Evolutionary conservation across 92 coral and sea anemone genomes (phyloP).

Genomic region (Hydrozoanthus gracilis): DNA sequence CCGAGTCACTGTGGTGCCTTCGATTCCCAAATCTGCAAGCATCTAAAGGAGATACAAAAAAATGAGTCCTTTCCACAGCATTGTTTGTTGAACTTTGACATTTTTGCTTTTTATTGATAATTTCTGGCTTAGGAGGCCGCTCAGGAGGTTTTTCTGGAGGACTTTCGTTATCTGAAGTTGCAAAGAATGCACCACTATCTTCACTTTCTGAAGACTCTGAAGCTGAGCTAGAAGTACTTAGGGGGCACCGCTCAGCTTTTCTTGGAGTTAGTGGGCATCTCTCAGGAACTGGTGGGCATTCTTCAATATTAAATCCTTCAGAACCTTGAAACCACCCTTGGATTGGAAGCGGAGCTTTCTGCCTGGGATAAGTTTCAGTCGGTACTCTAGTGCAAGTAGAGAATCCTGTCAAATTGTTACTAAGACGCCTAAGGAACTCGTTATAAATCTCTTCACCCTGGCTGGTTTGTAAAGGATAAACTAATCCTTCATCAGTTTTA

Average conservation of each 20-base stretch:
- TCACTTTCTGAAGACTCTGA: slow-evolving; percentile 1
- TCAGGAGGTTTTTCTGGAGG: slow-evolving; percentile 35
- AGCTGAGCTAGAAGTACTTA: not conserved
- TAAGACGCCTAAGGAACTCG: slow-evolving; percentile 33
- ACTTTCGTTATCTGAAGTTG: slow-evolving; percentile 16
- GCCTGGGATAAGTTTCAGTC: not conserved
- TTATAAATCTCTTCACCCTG: not conserved
- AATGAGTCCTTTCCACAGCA: not conserved
- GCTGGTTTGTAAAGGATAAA: slow-evolving; percentile 13
- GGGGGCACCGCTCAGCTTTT: not conserved
- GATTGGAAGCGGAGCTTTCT: not conserved
- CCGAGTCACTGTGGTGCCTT: slow-evolving; percentile 41
- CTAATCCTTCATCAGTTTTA: slow-evolving; percentile 1
- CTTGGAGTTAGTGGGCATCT: slow-evolving; percentile 24
- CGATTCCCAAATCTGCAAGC: not conserved
- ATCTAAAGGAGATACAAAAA: not conserved
- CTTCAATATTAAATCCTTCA: not conserved
- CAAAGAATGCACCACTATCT: not conserved
- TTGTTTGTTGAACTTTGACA: not conserved
- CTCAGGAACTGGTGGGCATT: slow-evolving; percentile 18
- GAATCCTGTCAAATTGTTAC: not conserved
- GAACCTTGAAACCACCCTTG: not conserved
- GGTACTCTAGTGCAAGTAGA: not conserved
- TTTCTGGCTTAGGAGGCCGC: slow-evolving; percentile 12
- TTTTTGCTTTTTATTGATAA: not conserved